Evolutionary conservation across 2,113 vertebrate species (phyloP), one percentile per base, ranked within the genome.

Genomic region (Proterorhinus semilunaris): DNA sequence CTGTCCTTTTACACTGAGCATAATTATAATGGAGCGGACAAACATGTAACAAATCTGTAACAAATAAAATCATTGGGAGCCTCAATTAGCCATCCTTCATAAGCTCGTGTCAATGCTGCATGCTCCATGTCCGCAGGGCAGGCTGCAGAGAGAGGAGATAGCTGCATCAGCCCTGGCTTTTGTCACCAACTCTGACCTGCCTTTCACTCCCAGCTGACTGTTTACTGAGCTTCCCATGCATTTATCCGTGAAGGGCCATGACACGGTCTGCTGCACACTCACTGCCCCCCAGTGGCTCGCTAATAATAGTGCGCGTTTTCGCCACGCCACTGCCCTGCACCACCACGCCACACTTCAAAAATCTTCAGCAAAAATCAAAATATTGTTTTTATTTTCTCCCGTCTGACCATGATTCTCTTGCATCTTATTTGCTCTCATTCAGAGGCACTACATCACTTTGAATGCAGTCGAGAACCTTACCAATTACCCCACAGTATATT

Each of bases 251-350:
- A 76, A 55, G 70, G 48, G 66, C 7, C 62, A 76, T 70, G 75
- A 77, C 75, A 47, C 46, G 65, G 57, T 21, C 63, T 70, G 65
- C 72, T 71, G 84, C 83, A 74, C 86, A 87, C 84, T 89, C 87
- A 91, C 86, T 94, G 91, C 91, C 93, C 89, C 89, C 92, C 90
- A 90, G 90, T 94, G 93, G 91, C 73, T 80, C 71, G 70, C 78
- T 72, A 69, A 75, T 76, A 88, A 84, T 77, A 86, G 72, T 82
- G 80, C 76, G 62, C 58, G 46, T 71, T 51, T 71, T 51, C 15
- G 68, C 68, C 53, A 62, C 72, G 76, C 78, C 75, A 68, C 71
- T 21, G 16, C 68, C 67, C 61, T 61, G 58, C 69, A 73, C 62
- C 62, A 65, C 74, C 80, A 79, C 76, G 27, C 27, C 27, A 36